phyloP scores from a whole-genome alignment of 2,888 invertebrate genomes.

The Schizaphis graminum region DNA sequence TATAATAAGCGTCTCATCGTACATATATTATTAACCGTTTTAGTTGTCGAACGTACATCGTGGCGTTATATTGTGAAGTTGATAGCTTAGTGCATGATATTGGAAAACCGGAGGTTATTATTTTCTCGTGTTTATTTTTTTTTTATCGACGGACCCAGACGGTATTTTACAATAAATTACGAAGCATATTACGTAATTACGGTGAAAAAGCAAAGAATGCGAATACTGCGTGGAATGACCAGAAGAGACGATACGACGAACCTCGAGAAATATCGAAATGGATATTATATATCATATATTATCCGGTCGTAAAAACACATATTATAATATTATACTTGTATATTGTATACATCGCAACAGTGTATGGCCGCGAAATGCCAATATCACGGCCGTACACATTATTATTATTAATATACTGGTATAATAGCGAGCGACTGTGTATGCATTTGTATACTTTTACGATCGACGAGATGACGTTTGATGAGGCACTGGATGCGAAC shows the following conservation, averaged over 20 bases:
- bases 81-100: background rate
- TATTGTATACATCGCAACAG: background rate
- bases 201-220: background rate
- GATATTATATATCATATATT: slow-evolving; percentile 30
- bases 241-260: slow-evolving; percentile 14
- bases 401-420: slow-evolving; percentile 8
- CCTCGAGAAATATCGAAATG: slow-evolving; percentile 38
- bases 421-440: background rate
- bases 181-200: slow-evolving; percentile 28
- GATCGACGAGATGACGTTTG: slow-evolving; percentile 35
- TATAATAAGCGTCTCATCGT: background rate
- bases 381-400: background rate
- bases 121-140: slow-evolving; percentile 15
- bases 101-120: background rate
- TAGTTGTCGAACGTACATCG: background rate
- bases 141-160: slow-evolving; percentile 24
- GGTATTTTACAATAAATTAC: slow-evolving; percentile 53
- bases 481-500: background rate
- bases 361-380: slow-evolving; percentile 16
- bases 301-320: slow-evolving; percentile 57
- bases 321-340: background rate
- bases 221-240: background rate
- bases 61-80: background rate
- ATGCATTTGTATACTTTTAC: slow-evolving; percentile 29
- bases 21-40: background rate